These are phyloP conservation scores for Platerodrilus igneus DNA, from an alignment of 2,888 invertebrate genomes.

Conservation along the genomic window DNA sequence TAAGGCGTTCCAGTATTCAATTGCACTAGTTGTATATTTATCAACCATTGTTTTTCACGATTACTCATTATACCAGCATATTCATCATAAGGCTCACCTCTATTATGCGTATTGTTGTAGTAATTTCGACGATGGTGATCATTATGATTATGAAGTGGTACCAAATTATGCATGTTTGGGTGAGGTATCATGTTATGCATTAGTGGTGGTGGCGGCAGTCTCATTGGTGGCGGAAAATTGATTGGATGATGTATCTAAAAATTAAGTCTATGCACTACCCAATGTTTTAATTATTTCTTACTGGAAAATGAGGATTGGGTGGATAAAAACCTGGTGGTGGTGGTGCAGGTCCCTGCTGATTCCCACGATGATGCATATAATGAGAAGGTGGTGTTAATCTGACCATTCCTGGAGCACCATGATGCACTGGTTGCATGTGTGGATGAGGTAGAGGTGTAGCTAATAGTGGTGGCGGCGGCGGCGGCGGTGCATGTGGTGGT, in stretches of 20 bases:
- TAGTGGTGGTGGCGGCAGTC: constrained; percentile 36
- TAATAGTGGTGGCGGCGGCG: constrained; percentile 39
- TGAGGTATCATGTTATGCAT: constrained; percentile 20
- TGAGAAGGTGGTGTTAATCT: constrained; percentile 30
- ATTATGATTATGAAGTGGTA: constrained; percentile 36
- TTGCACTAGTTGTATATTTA: constrained; percentile 91
- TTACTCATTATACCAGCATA: constrained; percentile 91
- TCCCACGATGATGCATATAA: too few species aligned
- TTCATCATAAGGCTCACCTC: constrained; percentile 56
- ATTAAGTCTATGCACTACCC: constrained; percentile 13
- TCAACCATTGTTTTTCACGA: constrained; percentile 93
- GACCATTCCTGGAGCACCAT: constrained; percentile 39
- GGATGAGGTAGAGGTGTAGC: constrained; percentile 28
- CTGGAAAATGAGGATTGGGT: constrained; percentile 29
- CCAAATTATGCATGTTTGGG: constrained; percentile 12
- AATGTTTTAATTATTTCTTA: too few species aligned
- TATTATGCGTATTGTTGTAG: constrained; percentile 27
- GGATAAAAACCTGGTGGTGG: constrained; percentile 28
- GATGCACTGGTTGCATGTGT: too few species aligned
- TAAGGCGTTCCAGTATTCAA: constrained; percentile 93
- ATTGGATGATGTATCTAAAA: constrained; percentile 30
- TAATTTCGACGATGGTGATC: constrained; percentile 28
- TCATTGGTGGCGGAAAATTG: constrained; percentile 38
- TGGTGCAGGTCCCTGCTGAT: too few species aligned
- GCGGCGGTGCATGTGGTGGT: constrained; percentile 36